Evolutionary conservation across 2,113 vertebrate species (phyloP), one percentile per base, ranked within the genome.

Genomic region (Muscicapa adusta): DNA sequence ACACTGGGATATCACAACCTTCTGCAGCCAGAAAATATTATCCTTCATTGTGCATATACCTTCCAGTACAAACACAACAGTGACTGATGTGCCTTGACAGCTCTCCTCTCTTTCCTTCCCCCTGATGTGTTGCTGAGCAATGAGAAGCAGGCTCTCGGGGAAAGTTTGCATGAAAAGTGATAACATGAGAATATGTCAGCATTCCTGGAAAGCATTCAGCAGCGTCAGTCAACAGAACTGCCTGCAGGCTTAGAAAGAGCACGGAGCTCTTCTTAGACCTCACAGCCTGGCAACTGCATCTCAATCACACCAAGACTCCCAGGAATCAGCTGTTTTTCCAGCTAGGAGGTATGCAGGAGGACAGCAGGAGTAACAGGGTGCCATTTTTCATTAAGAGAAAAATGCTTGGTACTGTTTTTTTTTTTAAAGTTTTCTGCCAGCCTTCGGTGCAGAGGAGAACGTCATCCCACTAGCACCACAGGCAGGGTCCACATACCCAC

Each of bases 31-130:
- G 78, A 93, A 96, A 96, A 88, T 96, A 89, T 80, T 95, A 91
- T 74, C 53, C 68, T 93, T 95, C 91, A 93, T 94, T 95, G 91
- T 89, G 88, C 88, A 63, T 83, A 71, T 74, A 96, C 72, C 91
- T 94, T 90, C 75, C 85, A 90, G 78, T 94, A 83, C 77, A 89
- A 95, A 83, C 53, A 91, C 16, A 12, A 74, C 85, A 88, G 79
- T 73, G 89, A 89, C 75, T 88, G 96, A 96, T 93, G 75, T 74
- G 79, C n/a, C 75, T 90, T 97, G 96, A 96, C 93, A 95, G 96
- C 78, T 96, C 68, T 85, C 31, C 56, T 83, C 78, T 88, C 85
- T 91, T 83, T 95, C 85, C 63, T 53, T 93, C 75, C 90, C 91
- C 88, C 75, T 62, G 72, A 66, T 86, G 78, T 1, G 1, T 53